phyloP scores from a whole-genome alignment of 2,888 invertebrate genomes.

The Cancer borealis region DNA sequence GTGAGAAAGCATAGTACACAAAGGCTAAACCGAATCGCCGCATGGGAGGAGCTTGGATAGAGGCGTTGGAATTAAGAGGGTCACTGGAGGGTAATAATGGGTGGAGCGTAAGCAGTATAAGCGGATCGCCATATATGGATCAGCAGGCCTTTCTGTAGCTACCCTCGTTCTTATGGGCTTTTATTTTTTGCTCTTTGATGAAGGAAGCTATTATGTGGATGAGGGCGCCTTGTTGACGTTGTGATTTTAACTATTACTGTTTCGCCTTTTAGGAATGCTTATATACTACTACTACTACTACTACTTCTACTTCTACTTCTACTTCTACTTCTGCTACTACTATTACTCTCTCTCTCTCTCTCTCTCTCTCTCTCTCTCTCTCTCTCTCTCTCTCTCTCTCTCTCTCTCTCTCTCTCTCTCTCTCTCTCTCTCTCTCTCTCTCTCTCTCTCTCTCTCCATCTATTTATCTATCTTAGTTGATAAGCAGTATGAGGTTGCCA shows the following conservation, averaged over 20 bases:
- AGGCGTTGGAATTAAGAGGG: background rate
- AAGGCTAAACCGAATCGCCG: background rate
- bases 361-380: background rate
- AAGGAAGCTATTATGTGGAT: background rate
- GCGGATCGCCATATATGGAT: background rate
- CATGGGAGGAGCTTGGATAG: background rate
- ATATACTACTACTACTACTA: too few species aligned
- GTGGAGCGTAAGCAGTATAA: background rate
- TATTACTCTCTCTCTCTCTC: too few species aligned
- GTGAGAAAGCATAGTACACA: background rate
- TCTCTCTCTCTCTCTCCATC: conserved; percentile 46
- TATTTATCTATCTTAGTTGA: conserved; percentile 1
- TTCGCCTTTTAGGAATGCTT: too few species aligned
- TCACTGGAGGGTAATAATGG: background rate
- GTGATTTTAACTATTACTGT: too few species aligned
- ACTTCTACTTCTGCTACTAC: too few species aligned
- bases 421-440: background rate
- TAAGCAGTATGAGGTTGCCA: too few species aligned
- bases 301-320: too few species aligned
- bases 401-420: conserved; percentile 1
- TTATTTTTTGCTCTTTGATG: background rate
- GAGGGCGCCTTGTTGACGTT: background rate
- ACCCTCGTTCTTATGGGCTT: background rate
- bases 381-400: conserved; percentile 49
- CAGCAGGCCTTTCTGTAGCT: background rate